These are phyloP conservation scores for Sapajus apella DNA, from an alignment of 2,113 vertebrate species.

Conservation along the genomic window DNA sequence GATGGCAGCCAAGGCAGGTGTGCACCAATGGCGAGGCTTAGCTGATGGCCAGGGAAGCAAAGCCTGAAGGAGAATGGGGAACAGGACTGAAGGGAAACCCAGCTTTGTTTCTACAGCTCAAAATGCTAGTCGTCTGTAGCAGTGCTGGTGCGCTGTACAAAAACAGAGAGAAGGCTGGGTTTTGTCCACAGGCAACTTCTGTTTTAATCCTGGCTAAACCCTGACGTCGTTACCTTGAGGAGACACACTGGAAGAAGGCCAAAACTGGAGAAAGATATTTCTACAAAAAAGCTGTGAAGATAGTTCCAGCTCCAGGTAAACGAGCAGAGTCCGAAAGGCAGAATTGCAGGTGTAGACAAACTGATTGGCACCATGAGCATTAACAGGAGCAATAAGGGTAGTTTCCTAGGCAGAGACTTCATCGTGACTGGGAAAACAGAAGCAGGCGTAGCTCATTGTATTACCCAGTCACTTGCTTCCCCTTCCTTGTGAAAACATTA, in stretches of 20 bases:
- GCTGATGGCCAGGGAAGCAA: neutral
- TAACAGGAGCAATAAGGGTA: neutral
- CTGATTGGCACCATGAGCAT: accelerated
- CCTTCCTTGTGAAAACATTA: neutral
- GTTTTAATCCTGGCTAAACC: neutral
- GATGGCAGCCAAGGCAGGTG: accelerated
- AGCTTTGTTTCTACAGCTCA: neutral
- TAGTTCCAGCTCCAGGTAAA: neutral
- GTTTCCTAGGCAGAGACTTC: neutral
- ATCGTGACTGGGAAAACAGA: neutral
- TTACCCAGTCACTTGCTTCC: neutral
- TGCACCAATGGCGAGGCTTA: neutral
- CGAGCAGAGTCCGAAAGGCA: neutral
- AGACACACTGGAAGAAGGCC: neutral
- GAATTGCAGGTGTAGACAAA: neutral
- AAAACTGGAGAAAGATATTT: neutral
- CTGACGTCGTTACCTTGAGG: neutral
- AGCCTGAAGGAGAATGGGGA: accelerated
- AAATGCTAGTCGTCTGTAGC: too few species aligned
- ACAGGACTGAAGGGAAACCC: neutral
- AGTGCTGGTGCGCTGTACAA: accelerated
- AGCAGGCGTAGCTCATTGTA: neutral
- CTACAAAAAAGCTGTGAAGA: neutral
- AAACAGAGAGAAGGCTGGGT: neutral
- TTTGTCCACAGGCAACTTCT: neutral